phyloP scores from a whole-genome alignment of 2,888 invertebrate species.

The Phrixothrix hirtus region DNA sequence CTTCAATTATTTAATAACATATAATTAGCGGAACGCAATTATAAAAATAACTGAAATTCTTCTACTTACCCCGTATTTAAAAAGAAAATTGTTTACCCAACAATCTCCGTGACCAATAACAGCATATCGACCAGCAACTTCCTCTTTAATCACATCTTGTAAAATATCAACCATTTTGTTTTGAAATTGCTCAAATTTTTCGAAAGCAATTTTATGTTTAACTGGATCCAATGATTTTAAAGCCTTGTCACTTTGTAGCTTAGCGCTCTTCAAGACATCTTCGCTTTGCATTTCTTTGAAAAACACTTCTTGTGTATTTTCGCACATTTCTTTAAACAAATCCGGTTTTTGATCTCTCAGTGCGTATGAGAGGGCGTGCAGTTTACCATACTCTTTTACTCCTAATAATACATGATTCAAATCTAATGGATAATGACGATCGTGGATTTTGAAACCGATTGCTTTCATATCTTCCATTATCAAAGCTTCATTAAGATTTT shows the following conservation, averaged over 20 bases:
- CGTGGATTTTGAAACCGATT: constrained; percentile 17
- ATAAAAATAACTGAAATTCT: not conserved
- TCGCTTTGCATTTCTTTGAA: not conserved
- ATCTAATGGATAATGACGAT: constrained; percentile 34
- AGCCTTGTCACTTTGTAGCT: constrained; percentile 1
- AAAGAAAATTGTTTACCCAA: constrained; percentile 12
- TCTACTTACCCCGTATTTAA: constrained; percentile 8
- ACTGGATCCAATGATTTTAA: constrained; percentile 10
- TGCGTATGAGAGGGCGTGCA: constrained; percentile 43
- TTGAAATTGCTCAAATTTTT: constrained; percentile 21
- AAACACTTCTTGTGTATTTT: constrained; percentile 11
- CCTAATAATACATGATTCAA: constrained; percentile 38
- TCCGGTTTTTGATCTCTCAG: constrained; percentile 36
- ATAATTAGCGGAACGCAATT: too few species aligned
- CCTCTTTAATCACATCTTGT: not conserved
- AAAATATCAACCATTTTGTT: constrained; percentile 14
- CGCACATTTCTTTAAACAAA: constrained; percentile 30
- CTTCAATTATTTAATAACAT: too few species aligned
- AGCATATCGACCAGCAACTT: not conserved
- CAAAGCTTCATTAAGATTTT: constrained; percentile 36
- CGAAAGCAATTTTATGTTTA: constrained; percentile 10
- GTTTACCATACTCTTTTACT: constrained; percentile 39
- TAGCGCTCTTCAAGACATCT: not conserved
- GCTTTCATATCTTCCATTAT: constrained; percentile 40
- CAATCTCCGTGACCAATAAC: constrained; percentile 11